Evolutionary conservation across 2,797 vertebrate species (phyloP).

Genomic region (Crocidura indochinensis): DNA sequence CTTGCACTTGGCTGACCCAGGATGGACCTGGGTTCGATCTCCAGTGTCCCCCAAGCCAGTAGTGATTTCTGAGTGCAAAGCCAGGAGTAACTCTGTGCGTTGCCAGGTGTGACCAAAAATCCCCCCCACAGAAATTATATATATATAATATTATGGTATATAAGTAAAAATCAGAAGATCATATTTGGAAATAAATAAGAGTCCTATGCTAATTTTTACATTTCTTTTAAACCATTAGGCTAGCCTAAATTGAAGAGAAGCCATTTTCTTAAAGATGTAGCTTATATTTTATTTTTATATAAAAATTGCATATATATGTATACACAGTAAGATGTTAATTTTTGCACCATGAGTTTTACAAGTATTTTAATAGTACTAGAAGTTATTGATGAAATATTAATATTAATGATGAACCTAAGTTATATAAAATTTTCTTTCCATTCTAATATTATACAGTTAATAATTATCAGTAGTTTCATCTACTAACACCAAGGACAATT

Average conservation of each 20-base stretch:
- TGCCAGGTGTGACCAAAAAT: not conserved
- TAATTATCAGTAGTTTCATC: slow-evolving; percentile 44
- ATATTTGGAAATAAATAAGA: slow-evolving; percentile 25
- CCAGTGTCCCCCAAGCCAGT: too few species aligned
- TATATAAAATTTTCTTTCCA: slow-evolving; percentile 5
- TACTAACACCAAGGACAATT: slow-evolving; percentile 11
- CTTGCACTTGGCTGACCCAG: too few species aligned
- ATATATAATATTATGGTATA: not conserved
- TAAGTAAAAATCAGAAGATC: slow-evolving; percentile 54
- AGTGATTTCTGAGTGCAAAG: too few species aligned
- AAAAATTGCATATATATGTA: not conserved
- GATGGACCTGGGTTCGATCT: too few species aligned
- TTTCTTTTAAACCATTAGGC: slow-evolving; percentile 58
- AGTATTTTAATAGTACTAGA: too few species aligned
- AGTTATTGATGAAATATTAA: too few species aligned
- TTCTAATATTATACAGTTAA: slow-evolving; percentile 47
- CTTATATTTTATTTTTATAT: slow-evolving; percentile 66
- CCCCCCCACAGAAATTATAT: not conserved
- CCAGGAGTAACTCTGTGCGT: too few species aligned
- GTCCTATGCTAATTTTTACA: slow-evolving; percentile 55
- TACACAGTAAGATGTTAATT: slow-evolving; percentile 28
- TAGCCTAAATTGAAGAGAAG: slow-evolving; percentile 27
- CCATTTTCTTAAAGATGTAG: slow-evolving; percentile 26
- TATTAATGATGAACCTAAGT: slow-evolving; percentile 61
- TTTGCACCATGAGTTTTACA: slow-evolving; percentile 10